phyloP scores from a whole-genome alignment of 2,113 vertebrate genomes.

The Nicator chloris region DNA sequence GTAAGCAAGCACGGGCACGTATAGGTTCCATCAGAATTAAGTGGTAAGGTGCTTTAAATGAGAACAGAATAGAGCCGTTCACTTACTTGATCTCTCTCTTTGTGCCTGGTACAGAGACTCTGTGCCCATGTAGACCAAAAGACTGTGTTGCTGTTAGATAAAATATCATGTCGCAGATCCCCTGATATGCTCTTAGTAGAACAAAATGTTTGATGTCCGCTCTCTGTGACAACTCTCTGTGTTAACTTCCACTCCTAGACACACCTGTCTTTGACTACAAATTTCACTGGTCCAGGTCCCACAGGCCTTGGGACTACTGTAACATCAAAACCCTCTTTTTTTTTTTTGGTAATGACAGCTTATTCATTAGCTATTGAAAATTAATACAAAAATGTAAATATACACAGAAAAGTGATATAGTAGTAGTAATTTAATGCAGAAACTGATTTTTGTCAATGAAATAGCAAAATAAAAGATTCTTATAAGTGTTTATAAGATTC shows the following conservation, averaged over 20 bases:
- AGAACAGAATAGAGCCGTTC: neutral
- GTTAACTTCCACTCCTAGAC: neutral
- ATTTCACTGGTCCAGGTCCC: neutral
- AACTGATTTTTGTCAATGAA: neutral
- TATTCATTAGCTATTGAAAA: neutral
- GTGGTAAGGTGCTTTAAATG: neutral
- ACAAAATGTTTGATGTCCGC: neutral
- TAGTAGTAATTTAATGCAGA: neutral
- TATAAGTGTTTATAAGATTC: neutral
- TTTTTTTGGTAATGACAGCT: neutral
- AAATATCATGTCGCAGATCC: neutral
- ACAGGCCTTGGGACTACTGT: neutral
- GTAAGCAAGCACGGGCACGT: accelerated
- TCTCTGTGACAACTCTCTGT: neutral
- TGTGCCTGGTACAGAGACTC: neutral
- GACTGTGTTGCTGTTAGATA: neutral
- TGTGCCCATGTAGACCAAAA: neutral
- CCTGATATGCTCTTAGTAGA: neutral
- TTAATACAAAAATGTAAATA: neutral
- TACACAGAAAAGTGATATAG: neutral
- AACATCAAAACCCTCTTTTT: neutral
- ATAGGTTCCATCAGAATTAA: neutral
- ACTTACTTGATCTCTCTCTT: neutral
- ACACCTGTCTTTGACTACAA: neutral
- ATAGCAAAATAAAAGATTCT: neutral